A percentile compares a stretch with the other conserved stretches of the same genome.
Conservation (phyloP, 1,140 invertebrate genomes). For the Patella vulgata region DNA sequence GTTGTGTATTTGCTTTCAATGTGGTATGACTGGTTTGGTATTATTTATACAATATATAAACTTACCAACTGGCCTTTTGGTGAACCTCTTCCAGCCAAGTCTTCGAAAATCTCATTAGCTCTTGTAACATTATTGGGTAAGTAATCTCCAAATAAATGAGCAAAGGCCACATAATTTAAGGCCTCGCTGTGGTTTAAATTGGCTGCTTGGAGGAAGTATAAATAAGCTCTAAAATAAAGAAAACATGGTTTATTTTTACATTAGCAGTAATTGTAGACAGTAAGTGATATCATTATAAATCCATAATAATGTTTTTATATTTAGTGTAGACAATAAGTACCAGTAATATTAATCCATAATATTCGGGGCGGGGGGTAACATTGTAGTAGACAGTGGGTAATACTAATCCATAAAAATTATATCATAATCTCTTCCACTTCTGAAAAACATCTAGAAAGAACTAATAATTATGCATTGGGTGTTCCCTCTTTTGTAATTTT, state of each 20-base stretch:
- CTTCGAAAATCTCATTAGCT: constrained; percentile 82
- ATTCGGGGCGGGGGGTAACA: not conserved
- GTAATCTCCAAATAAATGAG: constrained; percentile 80
- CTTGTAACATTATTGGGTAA: constrained; percentile 79
- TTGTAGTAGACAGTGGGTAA: not conserved
- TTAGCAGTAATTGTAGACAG: not conserved
- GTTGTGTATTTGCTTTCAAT: no score
- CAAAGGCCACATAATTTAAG: constrained; percentile 86
- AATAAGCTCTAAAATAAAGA: constrained; percentile 56
- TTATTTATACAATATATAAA: no score
- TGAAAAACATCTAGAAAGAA: not conserved
- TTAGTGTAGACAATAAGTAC: not conserved
- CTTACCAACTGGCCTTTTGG: constrained; percentile 89
- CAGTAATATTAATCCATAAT: not conserved
- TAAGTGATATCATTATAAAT: not conserved
- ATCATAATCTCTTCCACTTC: not conserved
- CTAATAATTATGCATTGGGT: not conserved
- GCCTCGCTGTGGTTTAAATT: constrained; percentile 82
- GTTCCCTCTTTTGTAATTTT: not conserved
- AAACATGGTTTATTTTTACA: constrained; percentile 3
- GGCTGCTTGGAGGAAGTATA: constrained; percentile 76
- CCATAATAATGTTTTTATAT: not conserved
- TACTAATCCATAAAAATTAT: not conserved
- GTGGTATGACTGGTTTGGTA: no score
- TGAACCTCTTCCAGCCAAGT: constrained; percentile 78